A percentile compares a stretch with the other conserved stretches of the same genome.
Conservation (phyloP, 2,113 vertebrate species). For the Callorhinus ursinus region DNA sequence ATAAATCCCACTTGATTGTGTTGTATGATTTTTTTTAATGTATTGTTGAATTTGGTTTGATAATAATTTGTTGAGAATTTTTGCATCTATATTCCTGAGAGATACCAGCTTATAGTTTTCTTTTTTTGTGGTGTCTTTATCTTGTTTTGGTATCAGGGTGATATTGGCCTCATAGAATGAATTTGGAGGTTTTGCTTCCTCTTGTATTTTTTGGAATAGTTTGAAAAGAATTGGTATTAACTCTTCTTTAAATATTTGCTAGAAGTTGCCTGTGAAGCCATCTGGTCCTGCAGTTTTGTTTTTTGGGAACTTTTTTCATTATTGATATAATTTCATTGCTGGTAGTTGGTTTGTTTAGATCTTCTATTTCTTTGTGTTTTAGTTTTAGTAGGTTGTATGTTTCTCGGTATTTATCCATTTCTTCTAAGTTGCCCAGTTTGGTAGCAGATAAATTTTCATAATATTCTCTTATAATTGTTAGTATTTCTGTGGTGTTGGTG, state of each 20-base stretch:
- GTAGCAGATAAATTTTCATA: background rate
- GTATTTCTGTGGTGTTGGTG: background rate
- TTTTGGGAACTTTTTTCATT: background rate
- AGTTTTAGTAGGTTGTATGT: background rate
- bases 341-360: background rate
- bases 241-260: background rate
- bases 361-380: background rate
- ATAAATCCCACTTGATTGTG: background rate
- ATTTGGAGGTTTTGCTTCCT: background rate
- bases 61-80: background rate
- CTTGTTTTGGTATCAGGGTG: background rate
- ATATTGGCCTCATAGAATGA: background rate
- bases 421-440: background rate
- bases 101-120: background rate
- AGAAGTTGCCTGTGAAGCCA: background rate
- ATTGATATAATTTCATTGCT: background rate
- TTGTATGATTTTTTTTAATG: background rate
- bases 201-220: background rate
- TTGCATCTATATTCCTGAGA: background rate
- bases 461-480: background rate
- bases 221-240: background rate
- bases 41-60: background rate
- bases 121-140: background rate
- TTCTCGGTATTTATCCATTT: background rate
- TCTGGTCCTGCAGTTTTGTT: background rate